These are phyloP conservation scores for Rhinolophus sinicus DNA, from an alignment of 2,113 vertebrate species.

Conservation along the genomic window DNA sequence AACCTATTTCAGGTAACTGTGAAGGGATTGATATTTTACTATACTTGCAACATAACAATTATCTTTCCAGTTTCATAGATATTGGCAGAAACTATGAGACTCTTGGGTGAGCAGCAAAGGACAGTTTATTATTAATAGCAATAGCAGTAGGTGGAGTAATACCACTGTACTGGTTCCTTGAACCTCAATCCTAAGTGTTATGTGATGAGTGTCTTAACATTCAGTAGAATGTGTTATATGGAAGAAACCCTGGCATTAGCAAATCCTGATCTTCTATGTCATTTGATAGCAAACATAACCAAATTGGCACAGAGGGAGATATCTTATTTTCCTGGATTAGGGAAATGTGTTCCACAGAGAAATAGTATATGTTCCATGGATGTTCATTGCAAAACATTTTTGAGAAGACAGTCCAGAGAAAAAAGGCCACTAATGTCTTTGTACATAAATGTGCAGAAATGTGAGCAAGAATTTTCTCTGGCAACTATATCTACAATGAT, in stretches of 20 bases:
- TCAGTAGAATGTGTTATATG: not conserved
- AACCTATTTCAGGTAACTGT: not conserved
- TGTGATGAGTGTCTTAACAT: not conserved
- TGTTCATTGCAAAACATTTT: not conserved
- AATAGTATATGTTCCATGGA: not conserved
- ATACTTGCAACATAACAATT: not conserved
- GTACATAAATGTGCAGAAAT: not conserved
- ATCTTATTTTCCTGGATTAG: not conserved
- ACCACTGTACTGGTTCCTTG: not conserved
- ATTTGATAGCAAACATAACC: not conserved
- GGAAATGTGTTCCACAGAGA: not conserved
- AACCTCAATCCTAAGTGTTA: not conserved
- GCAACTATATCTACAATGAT: not conserved
- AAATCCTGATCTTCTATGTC: not conserved
- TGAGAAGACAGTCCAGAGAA: not conserved
- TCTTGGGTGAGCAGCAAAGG: not conserved
- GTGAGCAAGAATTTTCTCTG: not conserved
- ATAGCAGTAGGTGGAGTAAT: not conserved
- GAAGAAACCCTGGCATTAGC: not conserved
- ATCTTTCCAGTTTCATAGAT: not conserved
- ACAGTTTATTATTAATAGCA: not conserved
- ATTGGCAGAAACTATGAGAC: not conserved
- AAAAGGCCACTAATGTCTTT: not conserved
- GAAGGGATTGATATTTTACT: not conserved
- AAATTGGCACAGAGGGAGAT: not conserved